Evolutionary conservation across 2,888 invertebrate species (phyloP).

Genomic region (Synergus gifuensis): DNA sequence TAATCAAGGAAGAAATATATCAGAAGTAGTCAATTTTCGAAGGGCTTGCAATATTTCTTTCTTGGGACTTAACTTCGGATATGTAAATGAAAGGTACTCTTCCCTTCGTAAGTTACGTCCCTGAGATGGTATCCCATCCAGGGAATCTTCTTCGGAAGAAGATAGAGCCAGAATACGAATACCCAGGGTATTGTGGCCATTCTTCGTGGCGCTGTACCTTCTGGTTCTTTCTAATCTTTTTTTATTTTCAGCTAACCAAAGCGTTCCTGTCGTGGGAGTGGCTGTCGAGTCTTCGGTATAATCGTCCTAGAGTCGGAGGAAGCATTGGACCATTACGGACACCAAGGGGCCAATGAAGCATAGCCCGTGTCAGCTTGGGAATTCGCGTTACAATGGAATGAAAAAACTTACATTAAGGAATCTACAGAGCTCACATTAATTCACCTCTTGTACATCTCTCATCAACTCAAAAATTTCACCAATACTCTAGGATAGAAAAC

Average conservation of each 20-base stretch:
- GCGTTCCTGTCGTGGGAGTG: conserved; percentile 37
- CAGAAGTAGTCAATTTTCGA: not conserved
- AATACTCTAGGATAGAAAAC: not conserved
- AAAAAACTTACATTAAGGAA: conserved; percentile 26
- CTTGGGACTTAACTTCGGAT: conserved; percentile 17
- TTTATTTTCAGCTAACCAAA: not conserved
- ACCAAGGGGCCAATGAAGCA: conserved; percentile 32
- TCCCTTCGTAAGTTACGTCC: not conserved
- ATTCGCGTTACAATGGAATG: conserved; percentile 30
- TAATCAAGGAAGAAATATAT: not conserved
- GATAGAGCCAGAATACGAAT: not conserved
- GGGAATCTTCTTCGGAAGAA: conserved; percentile 21
- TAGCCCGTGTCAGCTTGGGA: conserved; percentile 13
- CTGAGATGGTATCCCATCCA: conserved; percentile 39
- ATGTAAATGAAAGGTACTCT: conserved; percentile 32
- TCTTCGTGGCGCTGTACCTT: conserved; percentile 29
- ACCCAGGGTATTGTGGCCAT: conserved; percentile 27
- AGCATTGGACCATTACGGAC: conserved; percentile 33
- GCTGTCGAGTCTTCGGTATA: conserved; percentile 38
- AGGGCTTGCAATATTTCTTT: conserved; percentile 1
- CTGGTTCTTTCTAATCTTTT: conserved; percentile 29
- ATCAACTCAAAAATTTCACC: not conserved
- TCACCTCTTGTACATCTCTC: not conserved
- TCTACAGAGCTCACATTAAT: not conserved
- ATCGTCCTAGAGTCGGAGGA: conserved; percentile 34